Percentiles rank a stretch among this genome's conserved stretches.
Conservation (phyloP, 2,888 invertebrate species). For the Barypeithes pellucidus region DNA sequence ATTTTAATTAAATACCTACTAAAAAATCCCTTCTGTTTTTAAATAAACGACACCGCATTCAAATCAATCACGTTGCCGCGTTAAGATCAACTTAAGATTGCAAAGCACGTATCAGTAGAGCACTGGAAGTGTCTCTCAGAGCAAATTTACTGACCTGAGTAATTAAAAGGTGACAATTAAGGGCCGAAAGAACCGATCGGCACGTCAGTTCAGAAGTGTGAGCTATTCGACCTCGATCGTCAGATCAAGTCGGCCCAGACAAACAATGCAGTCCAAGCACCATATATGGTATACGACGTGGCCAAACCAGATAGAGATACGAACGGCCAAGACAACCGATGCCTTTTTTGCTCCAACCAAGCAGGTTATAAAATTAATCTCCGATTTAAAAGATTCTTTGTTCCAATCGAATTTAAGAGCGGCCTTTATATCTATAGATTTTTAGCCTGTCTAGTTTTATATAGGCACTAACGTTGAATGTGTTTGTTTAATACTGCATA, state of each 20-base stretch:
- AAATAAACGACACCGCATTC: conserved; percentile 28
- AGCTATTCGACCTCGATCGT: conserved; percentile 66
- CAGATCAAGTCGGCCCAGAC: conserved; percentile 50
- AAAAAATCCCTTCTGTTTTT: not conserved
- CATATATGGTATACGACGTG: conserved; percentile 58
- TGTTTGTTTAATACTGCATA: not conserved
- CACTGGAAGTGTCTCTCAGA: conserved; percentile 57
- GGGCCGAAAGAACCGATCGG: conserved; percentile 71
- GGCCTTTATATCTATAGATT: conserved; percentile 34
- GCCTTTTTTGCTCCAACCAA: conserved; percentile 46
- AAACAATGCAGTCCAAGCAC: conserved; percentile 57
- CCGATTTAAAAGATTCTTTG: conserved; percentile 52
- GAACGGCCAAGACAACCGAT: conserved; percentile 52
- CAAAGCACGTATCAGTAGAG: conserved; percentile 59
- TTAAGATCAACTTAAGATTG: conserved; percentile 55
- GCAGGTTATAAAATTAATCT: conserved; percentile 56
- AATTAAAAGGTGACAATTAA: conserved; percentile 73
- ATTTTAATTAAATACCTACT: not conserved
- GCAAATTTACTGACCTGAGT: conserved; percentile 65
- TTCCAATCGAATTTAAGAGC: conserved; percentile 50
- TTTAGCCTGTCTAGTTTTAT: conserved; percentile 24
- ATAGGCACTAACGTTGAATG: conserved; percentile 4
- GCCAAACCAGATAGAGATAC: conserved; percentile 56
- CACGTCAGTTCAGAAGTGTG: conserved; percentile 67
- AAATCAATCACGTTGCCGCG: conserved; percentile 48